phyloP scores from a whole-genome alignment of 2,113 vertebrate genomes.

The Tetrao urogallus region DNA sequence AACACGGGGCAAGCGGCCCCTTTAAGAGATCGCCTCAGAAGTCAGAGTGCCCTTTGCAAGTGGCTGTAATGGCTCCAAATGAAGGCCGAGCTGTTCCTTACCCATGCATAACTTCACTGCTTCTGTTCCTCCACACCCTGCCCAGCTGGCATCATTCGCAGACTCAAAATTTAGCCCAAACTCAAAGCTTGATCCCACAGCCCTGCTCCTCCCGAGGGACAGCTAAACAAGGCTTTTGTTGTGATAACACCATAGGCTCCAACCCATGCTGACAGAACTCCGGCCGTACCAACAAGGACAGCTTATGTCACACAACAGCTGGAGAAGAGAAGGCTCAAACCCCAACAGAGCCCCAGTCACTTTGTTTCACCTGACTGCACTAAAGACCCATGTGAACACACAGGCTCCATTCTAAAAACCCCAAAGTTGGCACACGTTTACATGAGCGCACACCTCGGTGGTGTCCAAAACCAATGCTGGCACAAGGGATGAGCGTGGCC shows the following conservation, averaged over 20 bases:
- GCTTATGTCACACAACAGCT: not conserved
- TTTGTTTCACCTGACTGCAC: not conserved
- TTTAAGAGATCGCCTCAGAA: not conserved
- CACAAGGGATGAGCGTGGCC: fast-evolving
- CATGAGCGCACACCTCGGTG: not conserved
- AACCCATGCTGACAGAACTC: not conserved
- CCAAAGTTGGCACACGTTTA: not conserved
- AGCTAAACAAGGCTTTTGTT: not conserved
- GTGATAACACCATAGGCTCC: not conserved
- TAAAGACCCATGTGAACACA: not conserved
- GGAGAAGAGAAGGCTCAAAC: not conserved
- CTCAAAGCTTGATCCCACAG: not conserved
- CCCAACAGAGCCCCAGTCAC: not conserved
- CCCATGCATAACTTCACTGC: constrained; percentile 51
- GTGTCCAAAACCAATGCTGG: not conserved
- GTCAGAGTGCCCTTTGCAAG: not conserved
- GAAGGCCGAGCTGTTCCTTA: constrained; percentile 53
- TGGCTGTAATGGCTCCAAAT: constrained; percentile 29
- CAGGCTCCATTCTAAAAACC: not conserved
- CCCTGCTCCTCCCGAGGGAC: not conserved
- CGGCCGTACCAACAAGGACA: not conserved
- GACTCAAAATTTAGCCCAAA: not conserved
- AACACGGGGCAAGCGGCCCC: not conserved
- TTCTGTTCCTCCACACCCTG: constrained; percentile 44
- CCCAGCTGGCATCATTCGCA: constrained; percentile 21